These are phyloP conservation scores for Zeuzera pyrina DNA, from an alignment of 2,888 invertebrate species.

Conservation along the genomic window DNA sequence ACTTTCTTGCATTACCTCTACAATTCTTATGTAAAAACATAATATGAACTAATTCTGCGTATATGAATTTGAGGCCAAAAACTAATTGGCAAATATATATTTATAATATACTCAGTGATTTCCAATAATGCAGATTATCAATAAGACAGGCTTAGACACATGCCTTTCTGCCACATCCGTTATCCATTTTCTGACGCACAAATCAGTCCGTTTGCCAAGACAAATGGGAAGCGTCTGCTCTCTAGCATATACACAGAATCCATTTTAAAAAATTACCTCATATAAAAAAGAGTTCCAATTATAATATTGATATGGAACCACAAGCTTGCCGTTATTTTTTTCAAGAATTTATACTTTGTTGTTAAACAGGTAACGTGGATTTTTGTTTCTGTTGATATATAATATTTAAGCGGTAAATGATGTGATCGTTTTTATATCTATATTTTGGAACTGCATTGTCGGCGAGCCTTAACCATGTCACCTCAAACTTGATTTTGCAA, in stretches of 20 bases:
- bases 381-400: slow-evolving; percentile 1
- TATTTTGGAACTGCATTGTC: slow-evolving; percentile 38
- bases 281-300: slow-evolving; percentile 52
- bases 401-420: slow-evolving; percentile 25
- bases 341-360: slow-evolving; percentile 20
- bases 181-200: slow-evolving; percentile 65
- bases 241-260: slow-evolving; percentile 44
- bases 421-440: slow-evolving; percentile 36
- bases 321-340: slow-evolving; percentile 30
- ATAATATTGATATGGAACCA: slow-evolving; percentile 37
- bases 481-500: slow-evolving; percentile 25
- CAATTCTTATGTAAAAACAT: no score
- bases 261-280: slow-evolving; percentile 60
- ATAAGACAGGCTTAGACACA: slow-evolving; percentile 57
- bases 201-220: slow-evolving; percentile 70
- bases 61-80: no score
- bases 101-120: no score
- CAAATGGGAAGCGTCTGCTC: slow-evolving; percentile 54
- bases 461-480: slow-evolving; percentile 40
- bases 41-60: no score
- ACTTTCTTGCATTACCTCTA: no score
- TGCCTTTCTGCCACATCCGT: slow-evolving; percentile 58
- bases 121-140: slow-evolving; percentile 44
- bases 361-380: neutral
- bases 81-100: no score